These are phyloP conservation scores for Iselma pallidipennis DNA, from an alignment of 2,888 invertebrate species.

Conservation along the genomic window DNA sequence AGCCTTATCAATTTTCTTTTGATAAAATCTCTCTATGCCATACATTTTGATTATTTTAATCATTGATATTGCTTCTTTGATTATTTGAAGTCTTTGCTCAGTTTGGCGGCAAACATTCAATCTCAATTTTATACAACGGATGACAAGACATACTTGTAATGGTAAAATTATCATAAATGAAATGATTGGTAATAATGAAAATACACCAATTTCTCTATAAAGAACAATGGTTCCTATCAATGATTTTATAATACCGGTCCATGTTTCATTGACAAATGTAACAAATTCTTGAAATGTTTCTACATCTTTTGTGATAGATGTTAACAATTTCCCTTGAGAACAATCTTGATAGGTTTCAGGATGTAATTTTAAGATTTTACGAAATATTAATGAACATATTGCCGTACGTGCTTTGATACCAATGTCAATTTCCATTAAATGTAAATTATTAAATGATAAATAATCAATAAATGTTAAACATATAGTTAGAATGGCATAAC, in stretches of 20 bases:
- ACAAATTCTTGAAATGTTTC: constrained; percentile 31
- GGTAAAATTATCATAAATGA: not conserved
- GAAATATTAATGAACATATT: not conserved
- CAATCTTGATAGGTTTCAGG: not conserved
- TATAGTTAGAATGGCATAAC: not conserved
- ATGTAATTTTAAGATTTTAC: not conserved
- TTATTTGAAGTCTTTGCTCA: not conserved
- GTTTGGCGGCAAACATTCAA: not conserved
- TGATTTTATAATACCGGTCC: not conserved
- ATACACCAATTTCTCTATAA: not conserved
- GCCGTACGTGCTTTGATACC: not conserved
- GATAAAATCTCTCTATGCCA: not conserved
- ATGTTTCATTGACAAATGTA: not conserved
- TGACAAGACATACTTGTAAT: not conserved
- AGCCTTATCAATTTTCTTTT: not conserved
- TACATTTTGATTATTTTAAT: not conserved
- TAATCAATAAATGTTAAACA: not conserved
- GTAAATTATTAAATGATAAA: not conserved
- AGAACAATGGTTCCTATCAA: not conserved
- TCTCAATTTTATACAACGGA: not conserved
- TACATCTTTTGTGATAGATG: constrained; percentile 55
- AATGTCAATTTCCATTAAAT: not conserved
- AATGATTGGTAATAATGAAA: not conserved
- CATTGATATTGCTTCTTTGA: not conserved
- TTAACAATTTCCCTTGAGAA: not conserved